These are phyloP conservation scores for Eretmochelys imbricata DNA, from an alignment of 2,113 vertebrate genomes.

Conservation along the genomic window DNA sequence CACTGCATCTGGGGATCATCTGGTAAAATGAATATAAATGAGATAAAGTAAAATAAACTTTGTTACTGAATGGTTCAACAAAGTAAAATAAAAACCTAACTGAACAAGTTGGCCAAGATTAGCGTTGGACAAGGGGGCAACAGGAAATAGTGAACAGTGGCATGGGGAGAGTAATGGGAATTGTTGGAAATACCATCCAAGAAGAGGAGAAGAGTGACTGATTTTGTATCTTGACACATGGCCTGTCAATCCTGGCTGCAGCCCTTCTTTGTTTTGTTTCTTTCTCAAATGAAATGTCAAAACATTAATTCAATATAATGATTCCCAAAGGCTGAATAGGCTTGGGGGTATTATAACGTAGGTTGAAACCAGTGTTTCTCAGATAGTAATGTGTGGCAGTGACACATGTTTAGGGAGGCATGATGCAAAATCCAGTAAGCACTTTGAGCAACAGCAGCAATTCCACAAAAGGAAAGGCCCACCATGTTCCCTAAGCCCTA, in stretches of 20 bases:
- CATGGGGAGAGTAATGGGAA: neutral
- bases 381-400: neutral
- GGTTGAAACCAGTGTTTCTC: neutral
- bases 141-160: neutral
- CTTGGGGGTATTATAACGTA: accelerated
- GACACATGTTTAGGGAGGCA: neutral
- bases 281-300: neutral
- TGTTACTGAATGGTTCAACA: no score
- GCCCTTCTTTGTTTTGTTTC: neutral
- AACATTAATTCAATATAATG: neutral
- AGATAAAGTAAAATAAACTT: no score
- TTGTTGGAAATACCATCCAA: neutral
- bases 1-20: no score
- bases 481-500: neutral
- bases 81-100: no score
- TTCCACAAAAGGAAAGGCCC: neutral
- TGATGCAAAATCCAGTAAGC: neutral
- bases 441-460: neutral
- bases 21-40: no score
- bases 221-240: neutral
- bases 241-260: neutral
- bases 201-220: neutral
- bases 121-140: neutral
- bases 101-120: neutral
- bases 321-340: neutral